Evolutionary conservation across 2,113 vertebrate species (phyloP), one percentile per base, ranked within the genome.

Genomic region (Stigmatopora argus): DNA sequence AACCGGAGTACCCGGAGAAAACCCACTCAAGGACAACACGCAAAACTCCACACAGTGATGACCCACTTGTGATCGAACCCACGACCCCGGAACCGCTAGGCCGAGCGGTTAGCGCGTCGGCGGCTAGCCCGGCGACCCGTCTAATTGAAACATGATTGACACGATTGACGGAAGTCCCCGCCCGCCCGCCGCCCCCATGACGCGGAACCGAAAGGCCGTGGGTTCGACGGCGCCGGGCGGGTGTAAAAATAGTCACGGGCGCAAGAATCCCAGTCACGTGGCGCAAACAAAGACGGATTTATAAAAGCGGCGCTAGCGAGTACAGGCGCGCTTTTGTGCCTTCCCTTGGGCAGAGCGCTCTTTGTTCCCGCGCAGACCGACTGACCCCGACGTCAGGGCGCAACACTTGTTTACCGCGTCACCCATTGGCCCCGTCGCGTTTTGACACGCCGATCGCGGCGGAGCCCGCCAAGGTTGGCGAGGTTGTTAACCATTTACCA

Each of bases 271-370:
- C 74, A 86, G 83, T 74, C 70, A 87, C 79, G 78, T 79, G 71
- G 71, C 7, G 45, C 79, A 77, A 89, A 91, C 89, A 91, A 89
- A 90, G 88, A 74, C 78, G 44, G 81, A 87, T 87, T 91, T 89
- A 85, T 87, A 72, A 79, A 82, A 81, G 77, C 81, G 78, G 63
- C 68, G 60, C 72, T 75, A 64, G 67, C 64, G 66, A 66, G 72
- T 74, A 91, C 82, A 91, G 83, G 88, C 78, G 67, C 55, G 76
- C 87, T 87, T 87, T 90, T 90, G 88, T 90, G 78, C 53, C 51
- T 10, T 9, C 6, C 77, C 74, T 64, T 84, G 64, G 26, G 85
- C 80, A 84, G 79, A 85, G 73, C 65, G 51, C 75, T 70, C 82
- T 86, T 90, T 91, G 87, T 91, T 88, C 71, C 62, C 53, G 62